These are phyloP conservation scores for Hydroisotoma schaefferi DNA, from an alignment of 2,888 invertebrate species.

Conservation along the genomic window DNA sequence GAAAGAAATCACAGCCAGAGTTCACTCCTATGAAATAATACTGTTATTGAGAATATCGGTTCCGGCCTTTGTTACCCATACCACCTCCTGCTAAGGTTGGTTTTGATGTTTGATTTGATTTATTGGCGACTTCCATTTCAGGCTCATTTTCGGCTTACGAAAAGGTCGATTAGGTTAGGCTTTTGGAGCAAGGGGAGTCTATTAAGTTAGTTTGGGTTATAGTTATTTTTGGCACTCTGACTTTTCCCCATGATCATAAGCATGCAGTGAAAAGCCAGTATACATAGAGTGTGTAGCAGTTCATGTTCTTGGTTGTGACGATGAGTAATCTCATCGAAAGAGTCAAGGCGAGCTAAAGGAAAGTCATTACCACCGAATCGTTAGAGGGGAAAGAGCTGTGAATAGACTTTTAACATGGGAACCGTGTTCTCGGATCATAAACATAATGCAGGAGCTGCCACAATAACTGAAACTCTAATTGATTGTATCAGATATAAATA, in stretches of 20 bases:
- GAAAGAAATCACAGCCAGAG: background rate
- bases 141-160: background rate
- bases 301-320: slow-evolving; percentile 12
- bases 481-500: slow-evolving; percentile 18
- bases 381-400: no score
- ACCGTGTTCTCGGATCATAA: background rate
- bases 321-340: slow-evolving; percentile 15
- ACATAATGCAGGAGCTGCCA: slow-evolving; percentile 5
- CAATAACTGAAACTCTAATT: slow-evolving; percentile 25
- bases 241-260: slow-evolving; percentile 6
- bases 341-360: slow-evolving; percentile 29
- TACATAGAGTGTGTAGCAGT: background rate
- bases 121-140: slow-evolving; percentile 20
- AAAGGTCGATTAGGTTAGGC: slow-evolving; percentile 13
- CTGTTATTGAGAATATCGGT: background rate
- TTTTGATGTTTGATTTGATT: slow-evolving; percentile 19
- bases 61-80: background rate
- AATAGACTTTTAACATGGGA: background rate
- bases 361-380: slow-evolving; percentile 31
- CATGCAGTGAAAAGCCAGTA: background rate
- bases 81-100: background rate
- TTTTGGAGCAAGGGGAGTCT: slow-evolving; percentile 5
- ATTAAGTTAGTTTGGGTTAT: slow-evolving; percentile 10
- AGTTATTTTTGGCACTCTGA: slow-evolving; percentile 13
- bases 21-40: background rate